phyloP scores from a whole-genome alignment of 2,113 vertebrate genomes.

The Hassar affinis region DNA sequence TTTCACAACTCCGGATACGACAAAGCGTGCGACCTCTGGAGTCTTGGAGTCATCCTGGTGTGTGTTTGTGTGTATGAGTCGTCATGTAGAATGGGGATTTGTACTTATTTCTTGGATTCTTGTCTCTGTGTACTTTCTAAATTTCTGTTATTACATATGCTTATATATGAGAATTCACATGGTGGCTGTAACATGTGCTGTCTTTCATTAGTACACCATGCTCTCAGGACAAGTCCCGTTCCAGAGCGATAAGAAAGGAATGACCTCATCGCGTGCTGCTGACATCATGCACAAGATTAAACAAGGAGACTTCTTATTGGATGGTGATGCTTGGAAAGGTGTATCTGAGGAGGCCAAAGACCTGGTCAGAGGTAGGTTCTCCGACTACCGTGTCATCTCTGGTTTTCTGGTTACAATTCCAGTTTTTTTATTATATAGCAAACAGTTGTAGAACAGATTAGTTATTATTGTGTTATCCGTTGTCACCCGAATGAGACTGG shows the following conservation, averaged over 20 bases:
- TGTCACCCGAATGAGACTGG: no score
- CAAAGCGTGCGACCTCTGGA: slow-evolving; percentile 91
- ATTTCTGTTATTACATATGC: not conserved
- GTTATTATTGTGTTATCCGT: no score
- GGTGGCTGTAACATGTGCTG: not conserved
- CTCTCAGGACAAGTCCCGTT: slow-evolving; percentile 91
- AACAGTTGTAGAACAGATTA: no score
- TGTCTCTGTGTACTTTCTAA: not conserved
- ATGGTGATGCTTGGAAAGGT: slow-evolving; percentile 85
- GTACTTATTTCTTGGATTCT: not conserved
- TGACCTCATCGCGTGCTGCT: slow-evolving; percentile 80
- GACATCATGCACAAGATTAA: slow-evolving; percentile 94
- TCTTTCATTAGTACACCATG: slow-evolving; percentile 82
- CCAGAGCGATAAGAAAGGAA: slow-evolving; percentile 80
- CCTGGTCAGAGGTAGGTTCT: slow-evolving; percentile 81
- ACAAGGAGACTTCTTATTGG: slow-evolving; percentile 86
- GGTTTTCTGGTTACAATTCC: no score
- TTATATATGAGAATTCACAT: not conserved
- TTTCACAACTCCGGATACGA: slow-evolving; percentile 85
- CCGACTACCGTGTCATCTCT: not conserved
- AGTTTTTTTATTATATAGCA: no score
- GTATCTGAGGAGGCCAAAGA: slow-evolving; percentile 89
- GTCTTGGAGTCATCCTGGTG: slow-evolving; percentile 89
- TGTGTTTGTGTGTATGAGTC: slow-evolving; percentile 38
- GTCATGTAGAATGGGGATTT: not conserved